phyloP scores from a whole-genome alignment of 2,797 vertebrate genomes.

The Echeneis naucrates region DNA sequence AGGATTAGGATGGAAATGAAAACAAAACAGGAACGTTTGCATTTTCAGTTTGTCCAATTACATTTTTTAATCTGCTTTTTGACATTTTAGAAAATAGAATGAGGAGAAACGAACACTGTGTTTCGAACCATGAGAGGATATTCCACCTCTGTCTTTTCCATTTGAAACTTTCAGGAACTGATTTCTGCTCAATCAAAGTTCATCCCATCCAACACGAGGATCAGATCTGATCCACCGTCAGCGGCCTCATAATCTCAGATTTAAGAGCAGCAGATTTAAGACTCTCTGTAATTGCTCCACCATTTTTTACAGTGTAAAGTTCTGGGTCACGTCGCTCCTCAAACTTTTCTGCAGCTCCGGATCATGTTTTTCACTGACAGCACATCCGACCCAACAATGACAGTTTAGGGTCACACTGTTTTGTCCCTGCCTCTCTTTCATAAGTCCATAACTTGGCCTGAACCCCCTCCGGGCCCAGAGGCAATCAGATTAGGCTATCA shows the following conservation, averaged over 20 bases:
- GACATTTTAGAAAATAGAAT: neutral
- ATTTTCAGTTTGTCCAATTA: neutral
- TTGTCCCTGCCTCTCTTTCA: constrained; percentile 58
- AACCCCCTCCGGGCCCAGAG: constrained; percentile 47
- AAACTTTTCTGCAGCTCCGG: constrained; percentile 80
- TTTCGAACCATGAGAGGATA: neutral
- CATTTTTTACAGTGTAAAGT: constrained; percentile 10
- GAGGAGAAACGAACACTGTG: neutral
- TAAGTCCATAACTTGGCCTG: constrained; percentile 62
- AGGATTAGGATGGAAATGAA: neutral
- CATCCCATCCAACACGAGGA: neutral
- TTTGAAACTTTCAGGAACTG: neutral
- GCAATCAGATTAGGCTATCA: constrained; percentile 81
- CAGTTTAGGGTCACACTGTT: constrained; percentile 77
- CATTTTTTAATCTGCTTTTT: neutral
- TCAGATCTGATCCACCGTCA: constrained; percentile 2
- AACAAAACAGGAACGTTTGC: neutral
- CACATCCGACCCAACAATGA: constrained; percentile 62
- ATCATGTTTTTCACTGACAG: constrained; percentile 59
- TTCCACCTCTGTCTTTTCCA: neutral
- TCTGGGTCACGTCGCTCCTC: constrained; percentile 9
- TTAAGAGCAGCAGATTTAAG: constrained; percentile 10
- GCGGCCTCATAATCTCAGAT: neutral
- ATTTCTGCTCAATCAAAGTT: neutral
- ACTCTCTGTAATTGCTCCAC: constrained; percentile 12